Percentiles rank a stretch among this genome's conserved stretches.
Evolutionary conservation across 2,888 invertebrate species (phyloP).

Genomic region (Phorcus lineatus): DNA sequence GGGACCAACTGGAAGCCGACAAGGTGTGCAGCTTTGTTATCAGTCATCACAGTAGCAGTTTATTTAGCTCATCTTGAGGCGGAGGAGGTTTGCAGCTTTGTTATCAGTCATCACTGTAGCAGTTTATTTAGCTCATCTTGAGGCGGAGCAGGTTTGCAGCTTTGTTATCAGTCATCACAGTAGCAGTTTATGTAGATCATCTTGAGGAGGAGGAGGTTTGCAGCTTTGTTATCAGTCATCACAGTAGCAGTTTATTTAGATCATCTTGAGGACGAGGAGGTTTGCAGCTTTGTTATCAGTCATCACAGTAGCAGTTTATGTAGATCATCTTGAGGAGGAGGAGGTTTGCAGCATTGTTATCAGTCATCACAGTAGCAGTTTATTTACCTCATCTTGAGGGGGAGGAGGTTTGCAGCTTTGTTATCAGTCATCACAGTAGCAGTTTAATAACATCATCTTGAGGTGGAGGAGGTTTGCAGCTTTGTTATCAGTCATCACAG

Average conservation of each 20-base stretch:
- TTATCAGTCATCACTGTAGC: too few species aligned
- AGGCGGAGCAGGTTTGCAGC: conserved; percentile 55
- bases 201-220: conserved; percentile 59
- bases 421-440: too few species aligned
- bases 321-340: conserved; percentile 46
- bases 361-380: too few species aligned
- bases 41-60: too few species aligned
- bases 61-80: conserved; percentile 41
- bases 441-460: too few species aligned
- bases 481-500: too few species aligned
- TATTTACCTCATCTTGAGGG: conserved; percentile 41
- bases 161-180: too few species aligned
- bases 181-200: too few species aligned
- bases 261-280: conserved; percentile 55
- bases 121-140: too few species aligned
- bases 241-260: too few species aligned
- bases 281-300: conserved; percentile 30
- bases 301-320: too few species aligned
- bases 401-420: conserved; percentile 53
- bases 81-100: conserved; percentile 53
- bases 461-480: conserved; percentile 54
- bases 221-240: too few species aligned
- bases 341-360: conserved; percentile 48
- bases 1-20: conserved; percentile 52
- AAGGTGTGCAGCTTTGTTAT: conserved; percentile 49